Evolutionary conservation across 2,797 vertebrate species (phyloP), one percentile per base, ranked within the genome.

Genomic region (Karalla daura): DNA sequence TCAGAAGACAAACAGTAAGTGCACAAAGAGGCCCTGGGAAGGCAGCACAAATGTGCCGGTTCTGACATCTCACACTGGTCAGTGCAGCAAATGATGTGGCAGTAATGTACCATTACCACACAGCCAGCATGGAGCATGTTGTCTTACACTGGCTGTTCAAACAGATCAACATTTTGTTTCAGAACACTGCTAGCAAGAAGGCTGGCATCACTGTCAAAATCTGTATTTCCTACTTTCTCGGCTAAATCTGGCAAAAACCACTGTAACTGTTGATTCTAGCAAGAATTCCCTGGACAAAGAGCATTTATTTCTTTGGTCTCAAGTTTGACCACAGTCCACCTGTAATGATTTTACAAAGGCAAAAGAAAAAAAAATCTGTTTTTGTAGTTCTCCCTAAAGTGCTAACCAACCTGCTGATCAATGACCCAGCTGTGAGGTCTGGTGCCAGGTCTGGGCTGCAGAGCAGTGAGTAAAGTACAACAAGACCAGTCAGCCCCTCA

Each of bases 401-500:
- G 62, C 20, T 41, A 74, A 78, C 50, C 65, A 60, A 60, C 36
- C 61, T 18, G 10, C 23, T 54, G 62, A 83, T 89, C 81, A 82
- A 74, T 68, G 59, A 52, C 61, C 49, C 70, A 78, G 76, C 70
- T 86, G 74, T 71, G 62, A 74, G 36, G 66, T 64, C 63, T 79
- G 65, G 59, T 79, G 51, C 77, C 76, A 80, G 55, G 36, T 41
- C 75, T 50, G 60, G 58, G 54, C 75, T 67, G 50, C 73, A 75
- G 60, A 68, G 74, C 63, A 49, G 55, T 55, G 55, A 77, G 33
- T 40, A 80, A 76, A 82, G 54, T 54, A 76, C 78, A 84, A 76
- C 67, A 66, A 71, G 64, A 78, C 54, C 76, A 85, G 78, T 74
- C 80, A 81, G 63, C 21, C 46, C 78, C 72, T 69, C 60, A 76